Conservation (phyloP, 2,113 vertebrate species). For the Calyptomena viridis region DNA sequence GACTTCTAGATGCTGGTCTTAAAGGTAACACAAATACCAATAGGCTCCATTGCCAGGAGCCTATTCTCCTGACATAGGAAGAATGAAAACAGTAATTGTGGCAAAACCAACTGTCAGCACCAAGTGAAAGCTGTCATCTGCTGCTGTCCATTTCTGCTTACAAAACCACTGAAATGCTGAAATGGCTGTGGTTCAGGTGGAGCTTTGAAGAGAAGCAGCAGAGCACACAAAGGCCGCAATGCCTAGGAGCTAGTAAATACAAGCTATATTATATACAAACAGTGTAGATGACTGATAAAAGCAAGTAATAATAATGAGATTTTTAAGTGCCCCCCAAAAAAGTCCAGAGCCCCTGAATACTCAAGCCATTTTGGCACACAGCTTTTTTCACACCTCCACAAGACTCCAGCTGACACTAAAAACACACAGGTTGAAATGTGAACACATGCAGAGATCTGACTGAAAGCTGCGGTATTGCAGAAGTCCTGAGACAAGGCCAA, state of each 20-base stretch:
- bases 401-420: constrained; percentile 35
- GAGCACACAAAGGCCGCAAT: neutral
- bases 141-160: constrained; percentile 24
- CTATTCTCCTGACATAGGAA: constrained; percentile 63
- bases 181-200: neutral
- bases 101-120: constrained; percentile 41
- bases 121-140: constrained; percentile 26
- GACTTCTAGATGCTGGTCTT: neutral
- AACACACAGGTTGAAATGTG: neutral
- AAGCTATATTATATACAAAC: neutral
- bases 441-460: neutral
- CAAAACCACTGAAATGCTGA: neutral
- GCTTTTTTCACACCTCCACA: constrained; percentile 11
- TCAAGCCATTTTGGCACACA: neutral
- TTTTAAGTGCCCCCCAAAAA: neutral
- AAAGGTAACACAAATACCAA: neutral
- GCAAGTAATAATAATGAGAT: neutral
- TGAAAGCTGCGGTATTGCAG: constrained; percentile 25
- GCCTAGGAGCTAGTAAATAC: neutral
- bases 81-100: constrained; percentile 74
- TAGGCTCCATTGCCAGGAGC: constrained; percentile 50
- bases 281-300: neutral
- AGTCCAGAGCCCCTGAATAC: neutral
- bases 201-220: neutral
- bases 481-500: constrained; percentile 55